Evolutionary conservation across 2,888 invertebrate genomes (phyloP), one percentile per base, ranked within the genome.

Genomic region (Chromoteleia sp.): DNA sequence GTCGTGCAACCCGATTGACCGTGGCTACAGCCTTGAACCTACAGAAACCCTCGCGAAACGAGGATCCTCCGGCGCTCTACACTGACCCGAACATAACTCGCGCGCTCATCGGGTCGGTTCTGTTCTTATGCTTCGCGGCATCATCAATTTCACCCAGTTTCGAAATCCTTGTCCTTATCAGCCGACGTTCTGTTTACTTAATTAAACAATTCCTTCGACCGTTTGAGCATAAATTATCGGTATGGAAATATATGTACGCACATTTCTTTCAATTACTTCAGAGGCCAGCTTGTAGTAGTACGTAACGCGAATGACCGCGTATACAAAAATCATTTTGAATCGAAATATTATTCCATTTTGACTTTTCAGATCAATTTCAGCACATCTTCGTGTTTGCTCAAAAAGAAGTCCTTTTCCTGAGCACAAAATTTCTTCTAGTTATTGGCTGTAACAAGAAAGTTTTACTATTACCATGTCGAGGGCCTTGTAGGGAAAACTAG

Each of bases 1-100:
- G 86, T 82, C 81, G 67, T 48, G 76, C 73, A 79, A 84, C 76
- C 70, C 84, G 81, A 84, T 65, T 81, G 80, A 83, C 82, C 81
- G 77, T 75, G 73, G 50, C 54, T 14, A 39, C 78, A 84, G 54
- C 85, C 84, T 86, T 86, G 85, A 85, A 85, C 83, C 83, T 74
- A 14, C 17, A 5, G 58, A 36, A 45, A 12, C 30, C 68, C 45
- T 50, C 36, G 71, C 45, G 56, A 63, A 48, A 36, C 36, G 43
- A 45, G 29, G 52, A 39, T 41, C 39, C 61, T 43, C 43, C 65
- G 59, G 14, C 33, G 25, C 29, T 25, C 7, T 14, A 5, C 39
- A 21, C 43, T 45, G 33, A 63, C 33, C 45, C 56, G 12, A 21
- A 15, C 52, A 43, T 45, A 25, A 43, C 43, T 61, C 45, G 29